Conservation (phyloP, 2,888 invertebrate genomes). For the Drosophila austrosaltans region DNA sequence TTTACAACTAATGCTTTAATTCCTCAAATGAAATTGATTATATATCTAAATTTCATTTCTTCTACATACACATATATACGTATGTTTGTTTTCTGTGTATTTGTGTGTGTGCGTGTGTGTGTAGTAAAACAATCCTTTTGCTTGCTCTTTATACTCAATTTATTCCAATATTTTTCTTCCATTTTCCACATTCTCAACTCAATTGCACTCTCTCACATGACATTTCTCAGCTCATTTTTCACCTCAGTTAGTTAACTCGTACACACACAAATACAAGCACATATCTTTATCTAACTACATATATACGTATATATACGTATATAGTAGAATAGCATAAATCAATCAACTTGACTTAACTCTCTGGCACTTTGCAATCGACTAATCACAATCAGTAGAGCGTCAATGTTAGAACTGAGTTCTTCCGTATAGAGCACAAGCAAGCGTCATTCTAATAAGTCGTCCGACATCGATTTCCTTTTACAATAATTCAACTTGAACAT, state of each 20-base stretch:
- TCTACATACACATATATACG: too few relatives aligned
- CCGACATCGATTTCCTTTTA: conserved; percentile 67
- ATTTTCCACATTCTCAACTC: neutral
- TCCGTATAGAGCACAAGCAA: conserved; percentile 24
- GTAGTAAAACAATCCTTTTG: neutral
- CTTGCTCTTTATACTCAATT: neutral
- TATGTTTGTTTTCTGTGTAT: too few relatives aligned
- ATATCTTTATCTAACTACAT: conserved; percentile 16
- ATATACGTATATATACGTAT: conserved; percentile 42
- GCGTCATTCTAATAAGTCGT: conserved; percentile 56
- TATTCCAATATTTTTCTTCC: conserved; percentile 1
- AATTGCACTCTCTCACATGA: conserved; percentile 26
- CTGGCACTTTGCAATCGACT: conserved; percentile 47
- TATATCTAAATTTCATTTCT: too few relatives aligned
- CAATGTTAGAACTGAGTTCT: neutral
- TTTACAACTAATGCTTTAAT: too few relatives aligned
- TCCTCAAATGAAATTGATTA: too few relatives aligned
- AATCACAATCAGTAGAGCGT: conserved; percentile 62
- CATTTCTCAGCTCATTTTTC: conserved; percentile 57
- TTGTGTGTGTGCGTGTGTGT: neutral
- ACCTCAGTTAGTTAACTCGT: conserved; percentile 31
- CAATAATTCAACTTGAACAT: conserved; percentile 69
- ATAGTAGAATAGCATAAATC: conserved; percentile 50
- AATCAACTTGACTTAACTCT: conserved; percentile 48
- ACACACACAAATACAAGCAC: conserved; percentile 4